Percentiles rank a stretch among this genome's conserved stretches.
These are phyloP conservation scores for Rhimphoctona megacephalus DNA, from an alignment of 2,888 invertebrate species.

Conservation along the genomic window DNA sequence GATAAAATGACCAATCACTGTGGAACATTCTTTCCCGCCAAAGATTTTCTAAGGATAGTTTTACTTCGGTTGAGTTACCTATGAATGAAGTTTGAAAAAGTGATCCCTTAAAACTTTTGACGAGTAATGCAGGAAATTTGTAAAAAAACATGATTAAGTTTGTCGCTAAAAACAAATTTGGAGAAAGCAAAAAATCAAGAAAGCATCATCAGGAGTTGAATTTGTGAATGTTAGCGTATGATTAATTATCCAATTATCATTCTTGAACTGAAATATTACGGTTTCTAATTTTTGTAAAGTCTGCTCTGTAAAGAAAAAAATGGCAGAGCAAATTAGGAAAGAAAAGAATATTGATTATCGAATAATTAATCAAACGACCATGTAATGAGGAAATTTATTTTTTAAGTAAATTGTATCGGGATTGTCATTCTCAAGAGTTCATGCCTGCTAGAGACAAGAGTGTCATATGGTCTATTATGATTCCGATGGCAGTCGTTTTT, in stretches of 20 bases:
- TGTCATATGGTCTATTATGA: too few relatives aligned
- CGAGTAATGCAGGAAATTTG: neutral
- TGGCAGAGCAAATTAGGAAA: neutral
- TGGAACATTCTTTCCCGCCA: neutral
- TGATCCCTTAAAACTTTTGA: neutral
- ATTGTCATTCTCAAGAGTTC: too few relatives aligned
- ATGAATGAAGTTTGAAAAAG: neutral
- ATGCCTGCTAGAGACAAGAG: too few relatives aligned
- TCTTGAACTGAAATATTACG: too few relatives aligned
- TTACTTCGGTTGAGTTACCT: neutral
- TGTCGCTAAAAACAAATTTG: neutral
- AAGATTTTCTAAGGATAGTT: neutral
- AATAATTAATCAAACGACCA: neutral
- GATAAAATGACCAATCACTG: constrained; percentile 7
- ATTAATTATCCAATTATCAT: neutral
- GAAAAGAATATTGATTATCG: neutral
- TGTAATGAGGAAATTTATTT: neutral
- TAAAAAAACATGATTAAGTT: neutral
- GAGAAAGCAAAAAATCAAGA: neutral
- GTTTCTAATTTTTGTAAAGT: neutral
- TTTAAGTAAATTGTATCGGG: too few relatives aligned
- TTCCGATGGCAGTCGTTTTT: too few relatives aligned
- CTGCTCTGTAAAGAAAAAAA: neutral
- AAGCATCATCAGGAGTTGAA: neutral
- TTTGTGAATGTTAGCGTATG: neutral